phyloP scores from a whole-genome alignment of 2,797 vertebrate genomes.

The Macropus fuliginosus region DNA sequence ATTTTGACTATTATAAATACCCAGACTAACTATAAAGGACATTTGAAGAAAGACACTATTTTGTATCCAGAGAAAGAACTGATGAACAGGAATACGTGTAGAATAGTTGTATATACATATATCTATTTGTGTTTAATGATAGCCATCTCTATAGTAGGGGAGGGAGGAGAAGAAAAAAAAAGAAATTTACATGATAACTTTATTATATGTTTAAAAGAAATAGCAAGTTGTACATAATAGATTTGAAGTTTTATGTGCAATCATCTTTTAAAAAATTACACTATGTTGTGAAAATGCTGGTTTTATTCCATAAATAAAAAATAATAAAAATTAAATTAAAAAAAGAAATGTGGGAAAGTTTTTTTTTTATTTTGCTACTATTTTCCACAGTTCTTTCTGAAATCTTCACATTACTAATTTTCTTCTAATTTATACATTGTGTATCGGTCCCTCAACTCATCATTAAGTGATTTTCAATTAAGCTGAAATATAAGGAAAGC shows the following conservation, averaged over 20 bases:
- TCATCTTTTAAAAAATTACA: not conserved
- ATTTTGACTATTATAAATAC: not conserved
- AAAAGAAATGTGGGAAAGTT: not conserved
- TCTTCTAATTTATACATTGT: not conserved
- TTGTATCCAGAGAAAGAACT: not conserved
- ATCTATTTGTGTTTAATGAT: not conserved
- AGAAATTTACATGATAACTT: not conserved
- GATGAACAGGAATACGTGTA: not conserved
- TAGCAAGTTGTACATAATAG: not conserved
- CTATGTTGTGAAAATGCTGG: not conserved
- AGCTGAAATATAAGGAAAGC: not conserved
- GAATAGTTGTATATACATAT: not conserved
- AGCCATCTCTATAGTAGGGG: not conserved
- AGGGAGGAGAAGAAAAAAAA: not conserved
- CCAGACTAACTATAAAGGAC: not conserved
- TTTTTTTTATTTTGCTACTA: not conserved
- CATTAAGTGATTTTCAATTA: not conserved
- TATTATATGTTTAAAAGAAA: not conserved
- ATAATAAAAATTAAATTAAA: not conserved
- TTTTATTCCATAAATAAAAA: not conserved
- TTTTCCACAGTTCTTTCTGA: not conserved
- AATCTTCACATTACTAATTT: not conserved
- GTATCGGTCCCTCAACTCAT: not conserved
- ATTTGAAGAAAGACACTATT: not conserved
- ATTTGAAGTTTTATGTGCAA: not conserved